phyloP scores from a whole-genome alignment of 2,888 invertebrate species.

The Lathronympha strigana region DNA sequence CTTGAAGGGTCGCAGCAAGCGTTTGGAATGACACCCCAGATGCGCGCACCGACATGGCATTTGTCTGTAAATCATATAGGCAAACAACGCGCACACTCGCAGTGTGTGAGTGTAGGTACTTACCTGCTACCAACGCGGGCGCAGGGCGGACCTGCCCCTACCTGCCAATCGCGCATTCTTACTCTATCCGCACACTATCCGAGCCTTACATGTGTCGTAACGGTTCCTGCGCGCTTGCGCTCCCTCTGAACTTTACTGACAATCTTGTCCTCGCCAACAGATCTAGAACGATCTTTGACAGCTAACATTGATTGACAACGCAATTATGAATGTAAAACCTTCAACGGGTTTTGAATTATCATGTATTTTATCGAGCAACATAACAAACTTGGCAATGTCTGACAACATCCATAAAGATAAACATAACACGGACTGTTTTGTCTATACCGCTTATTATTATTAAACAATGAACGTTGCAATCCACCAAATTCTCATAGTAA shows the following conservation, averaged over 20 bases:
- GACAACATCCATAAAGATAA: constrained; percentile 7
- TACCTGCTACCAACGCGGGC: constrained; percentile 55
- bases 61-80: constrained; percentile 79
- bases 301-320: constrained; percentile 65
- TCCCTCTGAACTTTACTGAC: constrained; percentile 57
- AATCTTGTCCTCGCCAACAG: constrained; percentile 61
- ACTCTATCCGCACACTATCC: constrained; percentile 73
- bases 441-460: constrained; percentile 14
- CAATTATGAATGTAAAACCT: constrained; percentile 69
- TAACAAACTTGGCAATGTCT: constrained; percentile 14
- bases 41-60: constrained; percentile 70
- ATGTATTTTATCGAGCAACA: constrained; percentile 2
- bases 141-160: constrained; percentile 65
- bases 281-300: constrained; percentile 57
- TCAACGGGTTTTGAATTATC: constrained; percentile 46
- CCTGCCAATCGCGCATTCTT: constrained; percentile 76
- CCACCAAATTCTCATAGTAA: constrained; percentile 13
- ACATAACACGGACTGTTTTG: constrained; percentile 14
- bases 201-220: constrained; percentile 68
- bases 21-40: constrained; percentile 56
- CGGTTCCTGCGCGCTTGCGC: constrained; percentile 64
- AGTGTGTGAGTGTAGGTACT: constrained; percentile 56
- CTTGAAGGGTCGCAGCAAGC: background rate
- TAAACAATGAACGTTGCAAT: constrained; percentile 17
- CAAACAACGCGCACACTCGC: constrained; percentile 60